phyloP scores from a whole-genome alignment of 2,888 invertebrate species.

The Drosophila trichaetosa region DNA sequence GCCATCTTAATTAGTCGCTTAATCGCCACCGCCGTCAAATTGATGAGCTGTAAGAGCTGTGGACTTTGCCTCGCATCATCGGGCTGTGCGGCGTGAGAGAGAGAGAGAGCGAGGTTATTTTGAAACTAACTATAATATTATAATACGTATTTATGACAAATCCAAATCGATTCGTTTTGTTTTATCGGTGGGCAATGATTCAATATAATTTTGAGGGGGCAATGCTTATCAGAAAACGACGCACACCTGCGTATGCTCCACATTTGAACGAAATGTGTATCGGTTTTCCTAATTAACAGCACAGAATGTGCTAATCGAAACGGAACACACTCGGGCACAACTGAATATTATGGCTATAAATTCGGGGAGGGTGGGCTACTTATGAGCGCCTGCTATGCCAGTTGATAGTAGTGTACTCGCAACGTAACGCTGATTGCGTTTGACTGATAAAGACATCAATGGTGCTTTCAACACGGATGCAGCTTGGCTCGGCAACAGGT shows the following conservation, averaged over 20 bases:
- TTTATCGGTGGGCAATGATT: constrained; percentile 29
- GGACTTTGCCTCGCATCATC: constrained; percentile 87
- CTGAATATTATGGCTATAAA: constrained; percentile 38
- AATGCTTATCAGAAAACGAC: constrained; percentile 47
- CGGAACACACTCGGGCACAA: constrained; percentile 52
- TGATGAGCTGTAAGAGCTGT: constrained; percentile 92
- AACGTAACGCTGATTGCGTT: constrained; percentile 24
- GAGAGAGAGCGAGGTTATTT: neutral
- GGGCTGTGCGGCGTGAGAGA: constrained; percentile 62
- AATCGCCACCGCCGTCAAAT: constrained; percentile 96
- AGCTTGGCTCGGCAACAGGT: constrained; percentile 50
- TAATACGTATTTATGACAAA: constrained; percentile 43
- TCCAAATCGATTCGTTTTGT: constrained; percentile 3
- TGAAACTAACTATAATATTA: constrained; percentile 7
- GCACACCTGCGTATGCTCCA: constrained; percentile 67
- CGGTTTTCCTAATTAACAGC: constrained; percentile 73
- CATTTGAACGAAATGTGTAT: constrained; percentile 60
- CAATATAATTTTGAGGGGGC: constrained; percentile 21
- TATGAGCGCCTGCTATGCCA: constrained; percentile 69
- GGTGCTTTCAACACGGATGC: constrained; percentile 22
- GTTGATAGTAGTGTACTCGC: constrained; percentile 66
- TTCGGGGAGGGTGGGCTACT: constrained; percentile 26
- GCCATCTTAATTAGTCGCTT: constrained; percentile 93
- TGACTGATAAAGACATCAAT: constrained; percentile 62
- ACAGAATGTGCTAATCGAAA: constrained; percentile 73